A percentile compares a stretch with the other conserved stretches of the same genome.
These are phyloP conservation scores for Prosapia bicincta DNA, from an alignment of 2,888 invertebrate genomes.

Conservation along the genomic window DNA sequence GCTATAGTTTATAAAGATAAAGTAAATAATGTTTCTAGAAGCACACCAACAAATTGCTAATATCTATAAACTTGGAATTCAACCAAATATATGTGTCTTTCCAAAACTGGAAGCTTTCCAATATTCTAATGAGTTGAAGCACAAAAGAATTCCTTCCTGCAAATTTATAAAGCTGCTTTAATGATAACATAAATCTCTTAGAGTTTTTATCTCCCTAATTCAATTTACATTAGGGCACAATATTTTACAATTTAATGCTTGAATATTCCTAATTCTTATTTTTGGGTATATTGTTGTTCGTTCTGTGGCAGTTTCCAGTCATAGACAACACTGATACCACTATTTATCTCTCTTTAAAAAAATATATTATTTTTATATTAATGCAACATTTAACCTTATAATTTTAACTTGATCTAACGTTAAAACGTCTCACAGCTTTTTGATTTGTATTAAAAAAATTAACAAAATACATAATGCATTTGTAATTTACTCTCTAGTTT, in stretches of 20 bases:
- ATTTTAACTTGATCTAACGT: too few relatives aligned
- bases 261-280: neutral
- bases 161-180: neutral
- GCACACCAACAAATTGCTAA: neutral
- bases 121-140: neutral
- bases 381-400: too few relatives aligned
- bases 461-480: too few relatives aligned
- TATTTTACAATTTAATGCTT: neutral
- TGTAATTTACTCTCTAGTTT: too few relatives aligned
- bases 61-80: neutral
- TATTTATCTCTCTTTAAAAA: too few relatives aligned
- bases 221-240: neutral
- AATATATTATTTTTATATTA: too few relatives aligned
- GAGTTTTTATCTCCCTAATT: neutral
- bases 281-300: too few relatives aligned
- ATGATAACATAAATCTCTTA: neutral
- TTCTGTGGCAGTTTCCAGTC: too few relatives aligned
- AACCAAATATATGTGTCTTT: conserved; percentile 13
- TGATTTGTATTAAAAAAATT: too few relatives aligned
- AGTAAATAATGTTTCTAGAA: neutral
- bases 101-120: neutral
- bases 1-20: too few relatives aligned
- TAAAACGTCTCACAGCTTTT: too few relatives aligned
- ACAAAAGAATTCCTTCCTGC: conserved; percentile 1
- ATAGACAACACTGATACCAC: too few relatives aligned